phyloP scores from a whole-genome alignment of 1,140 invertebrate species.

The Sycophila sp. region DNA sequence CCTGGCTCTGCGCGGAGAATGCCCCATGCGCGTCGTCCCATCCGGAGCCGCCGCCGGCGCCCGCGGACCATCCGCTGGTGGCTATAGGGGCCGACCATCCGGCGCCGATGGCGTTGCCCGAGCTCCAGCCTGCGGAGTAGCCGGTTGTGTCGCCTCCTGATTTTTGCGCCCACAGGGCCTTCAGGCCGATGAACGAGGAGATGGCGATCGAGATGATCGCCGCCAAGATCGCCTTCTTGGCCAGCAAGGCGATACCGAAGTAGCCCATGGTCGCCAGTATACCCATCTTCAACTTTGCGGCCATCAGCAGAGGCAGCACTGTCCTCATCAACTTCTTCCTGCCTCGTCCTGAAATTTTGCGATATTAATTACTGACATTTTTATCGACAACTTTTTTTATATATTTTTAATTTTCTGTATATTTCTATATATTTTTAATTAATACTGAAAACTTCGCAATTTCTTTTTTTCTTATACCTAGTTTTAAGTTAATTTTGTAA shows the following conservation, averaged over 20 bases:
- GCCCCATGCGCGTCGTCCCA: conserved; percentile 41
- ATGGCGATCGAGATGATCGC: conserved; percentile 72
- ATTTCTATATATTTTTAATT: too few relatives aligned
- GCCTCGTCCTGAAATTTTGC: conserved; percentile 66
- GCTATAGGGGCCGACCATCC: conserved; percentile 60
- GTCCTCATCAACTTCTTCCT: conserved; percentile 66
- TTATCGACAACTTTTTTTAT: not conserved
- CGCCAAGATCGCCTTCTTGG: conserved; percentile 74
- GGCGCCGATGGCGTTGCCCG: not conserved
- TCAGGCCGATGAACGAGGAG: conserved; percentile 68
- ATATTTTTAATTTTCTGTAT: not conserved
- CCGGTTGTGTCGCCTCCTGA: not conserved
- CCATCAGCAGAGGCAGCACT: conserved; percentile 70
- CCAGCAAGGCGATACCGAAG: conserved; percentile 71
- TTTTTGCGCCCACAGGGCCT: not conserved
- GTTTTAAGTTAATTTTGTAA: too few relatives aligned
- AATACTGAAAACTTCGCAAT: too few relatives aligned
- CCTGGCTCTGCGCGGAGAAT: conserved; percentile 40
- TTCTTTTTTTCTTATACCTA: too few relatives aligned
- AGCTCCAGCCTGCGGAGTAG: not conserved
- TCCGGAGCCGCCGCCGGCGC: conserved; percentile 41
- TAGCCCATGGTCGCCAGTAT: conserved; percentile 68
- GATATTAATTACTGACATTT: not conserved
- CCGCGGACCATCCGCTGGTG: conserved; percentile 57
- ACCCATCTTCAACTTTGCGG: conserved; percentile 71